Base-by-base conservation (phyloP, 2,888 invertebrate genomes). In the Fragum whitleyi region DNA sequence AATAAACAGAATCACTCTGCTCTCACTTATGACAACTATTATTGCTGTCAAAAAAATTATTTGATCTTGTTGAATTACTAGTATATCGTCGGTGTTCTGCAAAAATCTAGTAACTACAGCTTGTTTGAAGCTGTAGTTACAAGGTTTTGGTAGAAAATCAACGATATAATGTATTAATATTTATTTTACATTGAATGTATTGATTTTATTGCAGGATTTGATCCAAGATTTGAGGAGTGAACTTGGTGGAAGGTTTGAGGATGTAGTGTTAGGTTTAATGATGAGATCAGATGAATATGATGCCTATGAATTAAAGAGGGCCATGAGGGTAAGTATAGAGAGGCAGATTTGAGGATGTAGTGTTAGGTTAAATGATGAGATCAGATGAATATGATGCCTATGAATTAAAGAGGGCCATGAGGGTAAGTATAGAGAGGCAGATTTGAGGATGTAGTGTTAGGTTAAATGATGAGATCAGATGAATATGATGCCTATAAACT, bases 211-310 rank as follows among this genome's bases (percentile, higher is more conserved):
- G 14, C 70, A 93, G 93, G 93, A 93, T 81, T 79, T 93, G 51
- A 86, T 92, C n/a, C 88, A 88, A 42, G 93, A 92, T 36, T 80
- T 93, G 86, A 93, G 92, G 90, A 91, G 97, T 88, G 98, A 98
- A 94, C 95, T 97, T 26, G 96, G 96, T 88, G 98, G 98, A 3
- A 96, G 97, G 91, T 98, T 98, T 92, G 97, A 98, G 92, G 96
- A 97, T 81, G 95, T 97, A 0, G 93, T 98, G 0, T 95, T 98
- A 9, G 97, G 97, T 0, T 94, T 98, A 81, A 96, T 98, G 96
- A 97, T 97, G 29, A 97, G 97, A 0, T 95, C 97, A 83, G 96
- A 96, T 0, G 96, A 97, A 92, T 97, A 95, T 94, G 97, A 98
- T 93, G 97, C 97, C 6, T 96, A 96, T 92, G 96, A 97, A 93